Base-by-base conservation (phyloP, 2,888 invertebrate genomes). In the Drosophila suboccidentalis region DNA sequence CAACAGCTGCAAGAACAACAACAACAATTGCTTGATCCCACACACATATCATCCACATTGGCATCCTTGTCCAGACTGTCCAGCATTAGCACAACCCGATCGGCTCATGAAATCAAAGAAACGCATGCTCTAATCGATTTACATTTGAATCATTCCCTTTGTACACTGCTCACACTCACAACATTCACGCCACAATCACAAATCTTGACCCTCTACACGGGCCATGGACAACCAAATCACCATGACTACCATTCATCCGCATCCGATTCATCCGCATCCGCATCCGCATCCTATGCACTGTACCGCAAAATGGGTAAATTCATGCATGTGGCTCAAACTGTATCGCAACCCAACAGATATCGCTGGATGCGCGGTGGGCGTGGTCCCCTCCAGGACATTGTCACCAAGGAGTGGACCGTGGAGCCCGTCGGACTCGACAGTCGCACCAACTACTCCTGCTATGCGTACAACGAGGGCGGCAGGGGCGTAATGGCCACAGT, bases 401-500 rank as follows among this genome's bases (percentile, higher is more conserved):
- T 95, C 32, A 95, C 96, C 4, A 94, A 95, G 75, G 95, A 95
- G 88, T 96, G 96, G 94, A 96, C 95, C 32, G 96, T 98, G 71
- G 96, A 96, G 75, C 96, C 97, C 0, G 97, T 97, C 13, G 96
- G 96, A 11, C 93, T 98, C 74, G 96, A 97, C 91, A 97, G 97
- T 54, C 95, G 97, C 73, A 97, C 97, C 85, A 97, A 97, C 94
- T 98, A 97, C 93, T 96, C 97, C 0, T 98, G 98, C 91, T 94
- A 96, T 78, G 97, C 97, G 0, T 95, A 95, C 92, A 98, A 97
- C 92, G 95, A 96, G 11, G 97, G 97, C 0, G 98, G 98, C 0
- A 95, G 96, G 81, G 96, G 97, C 54, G 94, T 94, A 63, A 94
- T 95, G 50, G 96, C 95, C 22, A 94, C 94, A 38, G 94, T 95